Base-by-base conservation (phyloP, 2,113 vertebrate genomes). In the Melanocharis versteri region DNA sequence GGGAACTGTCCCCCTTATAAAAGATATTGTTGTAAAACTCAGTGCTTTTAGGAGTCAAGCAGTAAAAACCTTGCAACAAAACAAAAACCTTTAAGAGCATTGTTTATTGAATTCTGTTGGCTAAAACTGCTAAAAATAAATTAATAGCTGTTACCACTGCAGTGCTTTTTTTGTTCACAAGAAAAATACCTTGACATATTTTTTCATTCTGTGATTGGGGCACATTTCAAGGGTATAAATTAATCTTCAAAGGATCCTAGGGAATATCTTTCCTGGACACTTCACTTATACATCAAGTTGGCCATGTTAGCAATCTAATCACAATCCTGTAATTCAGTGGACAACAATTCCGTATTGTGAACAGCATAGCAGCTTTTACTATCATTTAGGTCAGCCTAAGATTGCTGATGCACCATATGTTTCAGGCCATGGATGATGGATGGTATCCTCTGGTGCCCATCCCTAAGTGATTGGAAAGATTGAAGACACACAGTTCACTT, bases 391-490 rank as follows among this genome's bases (percentile, higher is more conserved):
- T 97, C 95, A 97, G 96, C 86, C 92, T 56, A 85, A 98, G 97
- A 99, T 97, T 98, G 98, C 98, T 99, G 98, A 99, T 98, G 98
- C 98, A 98, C 98, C 96, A 95, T 98, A 98, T 98, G 98, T 99
- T 98, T 97, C 96, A 97, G 97, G 97, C 98, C 98, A 97, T 95
- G 97, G 97, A 98, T 99, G 99, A 99, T 99, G 98, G 98, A 99
- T 99, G 98, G 98, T 94, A 96, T 97, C 98, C 97, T 97, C 98
- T 98, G 98, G 98, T 98, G 98, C 98, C 98, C 98, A 98, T 97
- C 98, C 98, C 98, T 99, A 98, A 99, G 99, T 99, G 98, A 99
- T 98, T 98, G 98, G 98, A 97, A 98, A 99, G 99, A 99, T 98
- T 98, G 98, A 99, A 99, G 98, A 98, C 98, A 98, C 97, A 98